A percentile compares a stretch with the other conserved stretches of the same genome.
Evolutionary conservation across 2,113 vertebrate genomes (phyloP).

Genomic region (Channa maculata): DNA sequence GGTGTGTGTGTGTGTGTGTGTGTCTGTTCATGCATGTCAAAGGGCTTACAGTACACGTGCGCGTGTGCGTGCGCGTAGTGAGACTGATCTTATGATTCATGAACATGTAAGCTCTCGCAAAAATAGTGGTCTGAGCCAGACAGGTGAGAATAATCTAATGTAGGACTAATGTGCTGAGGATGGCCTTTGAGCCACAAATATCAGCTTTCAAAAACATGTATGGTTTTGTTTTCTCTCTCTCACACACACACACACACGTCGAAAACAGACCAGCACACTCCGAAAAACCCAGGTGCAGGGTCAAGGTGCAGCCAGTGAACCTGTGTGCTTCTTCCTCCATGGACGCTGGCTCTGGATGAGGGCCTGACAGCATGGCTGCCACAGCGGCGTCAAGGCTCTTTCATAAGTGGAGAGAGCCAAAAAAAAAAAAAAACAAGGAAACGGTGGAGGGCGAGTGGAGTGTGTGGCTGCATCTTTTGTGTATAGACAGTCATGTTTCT

Average conservation of each 20-base stretch:
- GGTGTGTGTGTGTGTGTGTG: conserved; percentile 58
- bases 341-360: conserved; percentile 64
- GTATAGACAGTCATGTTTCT: conserved; percentile 9
- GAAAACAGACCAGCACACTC: conserved; percentile 11
- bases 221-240: not conserved
- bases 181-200: conserved; percentile 25
- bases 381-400: conserved; percentile 59
- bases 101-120: conserved; percentile 24
- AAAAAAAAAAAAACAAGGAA: conserved; percentile 2
- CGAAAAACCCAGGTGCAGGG: conserved; percentile 56
- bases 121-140: conserved; percentile 33
- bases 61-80: conserved; percentile 7
- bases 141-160: conserved; percentile 51
- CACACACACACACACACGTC: too few species aligned
- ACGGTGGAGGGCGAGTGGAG: conserved; percentile 5
- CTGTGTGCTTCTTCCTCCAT: conserved; percentile 49
- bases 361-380: conserved; percentile 51
- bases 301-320: conserved; percentile 65
- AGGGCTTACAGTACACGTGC: conserved; percentile 33
- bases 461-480: conserved; percentile 25
- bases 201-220: conserved; percentile 40
- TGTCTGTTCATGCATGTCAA: conserved; percentile 53
- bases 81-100: conserved; percentile 28
- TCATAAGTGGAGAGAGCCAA: conserved; percentile 21
- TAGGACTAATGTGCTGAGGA: conserved; percentile 28